These are phyloP conservation scores for Lasioglossum vierecki DNA, from an alignment of 2,888 invertebrate species.

Conservation along the genomic window DNA sequence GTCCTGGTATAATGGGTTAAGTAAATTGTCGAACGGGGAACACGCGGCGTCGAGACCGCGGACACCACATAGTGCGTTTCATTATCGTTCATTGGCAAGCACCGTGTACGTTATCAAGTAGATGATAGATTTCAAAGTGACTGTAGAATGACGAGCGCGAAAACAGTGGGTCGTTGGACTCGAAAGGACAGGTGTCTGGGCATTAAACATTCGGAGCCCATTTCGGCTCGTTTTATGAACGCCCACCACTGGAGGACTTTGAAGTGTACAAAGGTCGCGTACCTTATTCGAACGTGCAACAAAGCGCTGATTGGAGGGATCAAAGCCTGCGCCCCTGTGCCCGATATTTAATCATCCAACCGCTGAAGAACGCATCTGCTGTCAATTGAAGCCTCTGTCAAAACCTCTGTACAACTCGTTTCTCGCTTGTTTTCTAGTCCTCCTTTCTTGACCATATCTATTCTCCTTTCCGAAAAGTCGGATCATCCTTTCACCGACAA, in stretches of 20 bases:
- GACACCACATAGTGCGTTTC: constrained; percentile 23
- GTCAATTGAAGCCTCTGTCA: constrained; percentile 43
- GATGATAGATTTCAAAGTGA: constrained; percentile 26
- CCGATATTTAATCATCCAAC: constrained; percentile 72
- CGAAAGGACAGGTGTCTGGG: constrained; percentile 48
- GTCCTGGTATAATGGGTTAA: background rate
- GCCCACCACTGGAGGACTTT: constrained; percentile 57
- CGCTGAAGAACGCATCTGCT: constrained; percentile 65
- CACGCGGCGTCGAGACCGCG: constrained; percentile 2
- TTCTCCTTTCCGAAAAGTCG: background rate
- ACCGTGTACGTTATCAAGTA: constrained; percentile 32
- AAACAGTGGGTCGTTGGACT: constrained; percentile 7
- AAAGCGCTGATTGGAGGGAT: constrained; percentile 74
- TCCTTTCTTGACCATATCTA: constrained; percentile 1
- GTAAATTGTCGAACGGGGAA: background rate
- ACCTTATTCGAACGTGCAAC: constrained; percentile 60
- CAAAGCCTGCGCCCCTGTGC: constrained; percentile 66
- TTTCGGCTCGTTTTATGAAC: constrained; percentile 58
- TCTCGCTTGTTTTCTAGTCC: constrained; percentile 23
- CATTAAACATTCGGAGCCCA: constrained; percentile 70
- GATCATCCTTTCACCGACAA: background rate
- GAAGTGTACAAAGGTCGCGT: constrained; percentile 65
- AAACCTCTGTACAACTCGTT: constrained; percentile 49
- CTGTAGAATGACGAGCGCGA: background rate
- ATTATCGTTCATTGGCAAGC: constrained; percentile 16